Conservation (phyloP, 1,140 invertebrate genomes). For the Drosophila sucinea region DNA sequence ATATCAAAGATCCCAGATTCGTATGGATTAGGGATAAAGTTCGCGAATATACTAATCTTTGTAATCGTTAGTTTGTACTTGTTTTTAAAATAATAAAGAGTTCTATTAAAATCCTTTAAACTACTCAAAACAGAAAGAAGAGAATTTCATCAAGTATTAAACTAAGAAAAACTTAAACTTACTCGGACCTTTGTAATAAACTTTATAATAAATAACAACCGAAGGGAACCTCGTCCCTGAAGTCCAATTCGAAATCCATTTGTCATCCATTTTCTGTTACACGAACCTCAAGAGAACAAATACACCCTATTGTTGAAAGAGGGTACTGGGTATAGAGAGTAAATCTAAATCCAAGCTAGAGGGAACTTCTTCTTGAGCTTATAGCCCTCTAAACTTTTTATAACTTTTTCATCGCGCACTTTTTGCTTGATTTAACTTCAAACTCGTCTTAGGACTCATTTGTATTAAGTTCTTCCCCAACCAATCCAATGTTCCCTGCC, state of each 20-base stretch:
- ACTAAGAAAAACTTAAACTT: no score
- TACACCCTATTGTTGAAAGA: background rate
- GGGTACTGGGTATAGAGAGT: background rate
- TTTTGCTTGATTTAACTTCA: constrained; percentile 75
- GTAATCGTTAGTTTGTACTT: no score
- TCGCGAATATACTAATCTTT: no score
- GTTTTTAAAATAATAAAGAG: no score
- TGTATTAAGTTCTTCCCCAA: constrained; percentile 67
- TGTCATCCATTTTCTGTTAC: background rate
- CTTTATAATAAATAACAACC: no score
- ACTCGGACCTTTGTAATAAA: no score
- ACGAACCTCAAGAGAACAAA: background rate
- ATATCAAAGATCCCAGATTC: no score
- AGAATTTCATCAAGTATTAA: no score
- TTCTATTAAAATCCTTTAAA: no score
- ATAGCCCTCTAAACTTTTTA: constrained; percentile 50
- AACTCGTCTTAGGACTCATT: constrained; percentile 64
- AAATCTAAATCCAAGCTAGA: background rate
- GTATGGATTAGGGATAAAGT: no score
- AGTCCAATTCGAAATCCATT: constrained; percentile 13
- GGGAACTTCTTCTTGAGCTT: constrained; percentile 19
- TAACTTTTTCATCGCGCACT: constrained; percentile 29
- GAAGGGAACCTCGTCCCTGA: no score
- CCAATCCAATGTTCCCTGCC: constrained; percentile 3
- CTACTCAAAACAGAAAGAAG: no score